phyloP scores from a whole-genome alignment of 2,797 vertebrate species.

The Oophaga sylvatica region DNA sequence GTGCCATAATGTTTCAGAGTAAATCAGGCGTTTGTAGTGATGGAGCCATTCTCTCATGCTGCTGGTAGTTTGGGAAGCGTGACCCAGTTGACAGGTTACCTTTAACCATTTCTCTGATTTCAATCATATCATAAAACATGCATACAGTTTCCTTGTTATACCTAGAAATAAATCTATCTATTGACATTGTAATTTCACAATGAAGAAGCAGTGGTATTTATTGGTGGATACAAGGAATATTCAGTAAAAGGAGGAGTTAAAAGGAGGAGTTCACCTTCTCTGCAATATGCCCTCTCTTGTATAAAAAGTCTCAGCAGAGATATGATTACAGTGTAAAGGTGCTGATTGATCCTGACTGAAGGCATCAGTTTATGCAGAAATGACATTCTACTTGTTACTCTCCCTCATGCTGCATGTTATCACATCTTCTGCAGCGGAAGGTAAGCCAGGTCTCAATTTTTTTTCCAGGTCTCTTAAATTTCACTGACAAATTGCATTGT shows the following conservation, averaged over 20 bases:
- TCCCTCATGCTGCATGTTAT: conserved; percentile 24
- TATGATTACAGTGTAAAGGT: conserved; percentile 46
- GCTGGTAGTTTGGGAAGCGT: background rate
- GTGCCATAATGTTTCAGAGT: too few relatives aligned
- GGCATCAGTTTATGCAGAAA: conserved; percentile 41
- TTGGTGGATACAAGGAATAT: conserved; percentile 35
- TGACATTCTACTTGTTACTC: conserved; percentile 41
- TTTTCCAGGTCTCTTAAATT: background rate
- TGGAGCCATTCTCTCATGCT: too few relatives aligned
- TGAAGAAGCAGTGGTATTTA: conserved; percentile 37
- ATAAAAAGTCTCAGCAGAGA: conserved; percentile 59
- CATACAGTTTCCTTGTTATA: background rate
- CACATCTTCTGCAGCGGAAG: conserved; percentile 22
- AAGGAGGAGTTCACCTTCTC: conserved; percentile 58
- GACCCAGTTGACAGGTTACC: background rate
- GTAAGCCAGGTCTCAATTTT: conserved; percentile 38
- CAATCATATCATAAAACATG: background rate
- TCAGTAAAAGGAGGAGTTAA: conserved; percentile 29
- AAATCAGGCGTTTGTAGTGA: too few relatives aligned
- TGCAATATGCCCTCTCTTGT: conserved; percentile 38
- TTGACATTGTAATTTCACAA: conserved; percentile 14
- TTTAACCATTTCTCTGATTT: background rate
- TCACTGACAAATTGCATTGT: conserved; percentile 15
- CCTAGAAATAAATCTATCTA: background rate
- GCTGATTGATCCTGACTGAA: conserved; percentile 30